These are phyloP conservation scores for Gallirallus australis DNA, from an alignment of 2,797 vertebrate genomes.

Conservation along the genomic window DNA sequence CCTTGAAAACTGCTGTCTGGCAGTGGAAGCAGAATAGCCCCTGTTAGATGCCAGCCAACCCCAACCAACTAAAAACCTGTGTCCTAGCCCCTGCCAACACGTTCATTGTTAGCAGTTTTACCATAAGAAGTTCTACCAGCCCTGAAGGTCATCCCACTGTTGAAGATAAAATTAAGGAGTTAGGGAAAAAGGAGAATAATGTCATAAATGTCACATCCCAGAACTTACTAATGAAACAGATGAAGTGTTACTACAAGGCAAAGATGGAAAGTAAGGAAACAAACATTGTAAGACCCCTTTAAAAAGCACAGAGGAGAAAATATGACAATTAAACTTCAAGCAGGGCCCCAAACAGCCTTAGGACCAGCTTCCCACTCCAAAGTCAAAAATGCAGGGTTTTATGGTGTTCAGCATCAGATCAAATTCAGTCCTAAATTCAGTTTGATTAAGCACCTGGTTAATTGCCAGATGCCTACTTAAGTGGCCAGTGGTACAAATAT, in stretches of 20 bases:
- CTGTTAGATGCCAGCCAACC: fast-evolving
- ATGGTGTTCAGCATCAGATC: neutral
- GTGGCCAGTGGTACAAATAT: neutral
- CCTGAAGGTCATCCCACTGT: neutral
- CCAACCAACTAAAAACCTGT: neutral
- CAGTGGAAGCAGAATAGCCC: neutral
- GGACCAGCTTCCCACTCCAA: neutral
- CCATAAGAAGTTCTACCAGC: neutral
- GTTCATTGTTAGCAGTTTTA: neutral
- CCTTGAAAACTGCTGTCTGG: too few relatives aligned
- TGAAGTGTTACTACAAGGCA: neutral
- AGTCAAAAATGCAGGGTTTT: neutral
- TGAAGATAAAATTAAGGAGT: neutral
- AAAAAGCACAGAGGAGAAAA: neutral
- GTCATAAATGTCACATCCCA: neutral
- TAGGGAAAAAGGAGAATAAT: neutral
- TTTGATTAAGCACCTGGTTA: neutral
- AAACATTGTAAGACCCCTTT: neutral
- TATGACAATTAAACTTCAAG: neutral
- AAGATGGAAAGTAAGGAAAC: neutral
- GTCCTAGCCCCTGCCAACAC: neutral
- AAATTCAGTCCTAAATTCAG: neutral
- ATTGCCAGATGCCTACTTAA: neutral
- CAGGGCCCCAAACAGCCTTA: neutral
- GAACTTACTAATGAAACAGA: neutral